These are phyloP conservation scores for Cricetomys ansorgei DNA, from an alignment of 2,113 vertebrate species.

Conservation along the genomic window DNA sequence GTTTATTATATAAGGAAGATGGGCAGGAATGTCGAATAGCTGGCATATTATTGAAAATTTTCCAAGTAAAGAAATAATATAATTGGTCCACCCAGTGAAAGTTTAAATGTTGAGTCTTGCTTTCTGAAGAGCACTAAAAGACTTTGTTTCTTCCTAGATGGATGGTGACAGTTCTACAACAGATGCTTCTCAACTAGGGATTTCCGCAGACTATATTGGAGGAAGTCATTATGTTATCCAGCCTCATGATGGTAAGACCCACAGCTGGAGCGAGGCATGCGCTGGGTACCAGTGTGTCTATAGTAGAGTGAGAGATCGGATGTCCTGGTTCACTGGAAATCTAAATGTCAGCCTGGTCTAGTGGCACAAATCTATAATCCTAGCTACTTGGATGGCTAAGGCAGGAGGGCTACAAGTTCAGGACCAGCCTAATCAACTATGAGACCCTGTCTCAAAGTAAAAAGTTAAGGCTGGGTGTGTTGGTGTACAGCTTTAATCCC, in stretches of 20 bases:
- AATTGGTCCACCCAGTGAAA: not conserved
- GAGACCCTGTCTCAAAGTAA: not conserved
- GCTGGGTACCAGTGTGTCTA: not conserved
- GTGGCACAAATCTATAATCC: not conserved
- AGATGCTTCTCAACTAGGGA: constrained; percentile 97
- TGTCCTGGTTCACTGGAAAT: not conserved
- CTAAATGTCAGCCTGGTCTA: not conserved
- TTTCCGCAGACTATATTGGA: constrained; percentile 96
- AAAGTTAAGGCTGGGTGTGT: not conserved
- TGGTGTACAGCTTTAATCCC: not conserved
- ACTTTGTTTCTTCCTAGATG: constrained; percentile 88
- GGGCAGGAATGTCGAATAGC: not conserved
- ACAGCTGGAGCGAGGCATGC: not conserved
- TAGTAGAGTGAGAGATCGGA: not conserved
- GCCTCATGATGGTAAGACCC: constrained; percentile 94
- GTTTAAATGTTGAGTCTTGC: not conserved
- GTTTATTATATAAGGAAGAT: not conserved
- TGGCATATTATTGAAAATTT: not conserved
- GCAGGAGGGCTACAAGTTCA: not conserved
- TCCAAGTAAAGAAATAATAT: not conserved
- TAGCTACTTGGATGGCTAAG: not conserved
- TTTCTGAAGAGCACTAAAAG: constrained; percentile 43
- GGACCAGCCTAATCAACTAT: not conserved
- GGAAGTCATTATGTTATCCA: constrained; percentile 97
- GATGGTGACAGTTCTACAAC: constrained; percentile 97